Evolutionary conservation across 2,113 vertebrate genomes (phyloP).

Genomic region (Lepus americanus): DNA sequence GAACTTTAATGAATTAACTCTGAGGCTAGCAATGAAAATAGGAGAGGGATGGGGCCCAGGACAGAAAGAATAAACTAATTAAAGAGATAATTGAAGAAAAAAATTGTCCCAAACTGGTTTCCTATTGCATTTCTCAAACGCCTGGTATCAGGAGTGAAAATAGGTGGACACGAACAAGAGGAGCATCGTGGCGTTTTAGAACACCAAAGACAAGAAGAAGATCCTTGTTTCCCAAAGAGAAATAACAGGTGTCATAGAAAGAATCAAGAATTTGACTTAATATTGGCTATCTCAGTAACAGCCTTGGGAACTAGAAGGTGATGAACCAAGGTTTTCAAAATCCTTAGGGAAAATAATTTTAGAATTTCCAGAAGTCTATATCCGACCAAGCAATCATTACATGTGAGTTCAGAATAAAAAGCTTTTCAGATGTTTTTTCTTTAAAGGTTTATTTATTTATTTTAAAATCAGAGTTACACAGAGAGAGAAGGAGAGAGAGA

Average conservation of each 20-base stretch:
- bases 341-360: neutral
- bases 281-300: neutral
- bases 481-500: no score
- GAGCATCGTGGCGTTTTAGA: neutral
- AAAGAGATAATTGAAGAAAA: neutral
- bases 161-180: neutral
- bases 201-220: constrained; percentile 10
- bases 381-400: neutral
- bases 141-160: neutral
- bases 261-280: neutral
- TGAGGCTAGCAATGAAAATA: neutral
- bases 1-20: neutral
- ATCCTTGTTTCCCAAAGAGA: neutral
- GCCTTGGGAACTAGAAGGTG: neutral
- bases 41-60: neutral
- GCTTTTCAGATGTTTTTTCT: neutral
- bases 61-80: constrained; percentile 33
- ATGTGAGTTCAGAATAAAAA: constrained; percentile 7
- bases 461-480: no score
- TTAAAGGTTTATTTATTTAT: no score
- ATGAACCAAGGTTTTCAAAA: neutral
- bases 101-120: neutral
- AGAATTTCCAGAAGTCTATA: neutral
- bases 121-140: neutral
- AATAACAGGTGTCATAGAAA: neutral